Base-by-base conservation (phyloP, 1,140 invertebrate species). In the Drosophila bifasciata region DNA sequence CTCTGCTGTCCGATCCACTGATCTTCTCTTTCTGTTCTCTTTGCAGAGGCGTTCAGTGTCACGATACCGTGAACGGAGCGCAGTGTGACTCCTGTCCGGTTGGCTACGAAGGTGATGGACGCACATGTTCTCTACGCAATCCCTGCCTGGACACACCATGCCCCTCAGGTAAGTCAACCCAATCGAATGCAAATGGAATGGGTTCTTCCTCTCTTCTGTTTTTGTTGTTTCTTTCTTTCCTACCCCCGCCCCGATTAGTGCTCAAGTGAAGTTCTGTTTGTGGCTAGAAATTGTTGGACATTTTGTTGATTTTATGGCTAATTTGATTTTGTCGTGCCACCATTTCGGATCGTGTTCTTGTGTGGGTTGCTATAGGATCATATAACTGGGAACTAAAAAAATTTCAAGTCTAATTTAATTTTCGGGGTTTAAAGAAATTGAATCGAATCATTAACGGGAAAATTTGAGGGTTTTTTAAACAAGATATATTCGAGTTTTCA, bases 91-190 rank as follows among this genome's bases (percentile, higher is more conserved):
- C 94, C 0, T 99, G 98, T 93, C 97, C 98, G 1, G 51, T 91
- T 6, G 97, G 97, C 9, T 96, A 95, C 90, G 93, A 94, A 9
- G 98, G 98, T 17, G 95, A 99, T 89, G 98, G 98, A 0, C 92
- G 94, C 72, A 92, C 93, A 7, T 98, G 97, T 89, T 93, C 94
- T 56, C 92, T 92, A 48, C 93, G 94, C 44, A 93, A 94, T 41
- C 92, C 94, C 5, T 98, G 97, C 90, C 93, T 95, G 28, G 93
- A 92, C 28, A 93, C 94, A 66, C 96, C 96, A 13, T 98, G 97
- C 91, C 95, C 93, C 89, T 92, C 93, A 70, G 94, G 93, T 94
- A 91, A 91, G 91, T 90, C 23, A 51, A 13, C 21, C 36, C 39
- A 59, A 46, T 66, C 16, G 39, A 63, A 28, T 36, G 52, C 40